Base-by-base conservation (phyloP, 1,140 invertebrate species). In the Sinella curviseta region DNA sequence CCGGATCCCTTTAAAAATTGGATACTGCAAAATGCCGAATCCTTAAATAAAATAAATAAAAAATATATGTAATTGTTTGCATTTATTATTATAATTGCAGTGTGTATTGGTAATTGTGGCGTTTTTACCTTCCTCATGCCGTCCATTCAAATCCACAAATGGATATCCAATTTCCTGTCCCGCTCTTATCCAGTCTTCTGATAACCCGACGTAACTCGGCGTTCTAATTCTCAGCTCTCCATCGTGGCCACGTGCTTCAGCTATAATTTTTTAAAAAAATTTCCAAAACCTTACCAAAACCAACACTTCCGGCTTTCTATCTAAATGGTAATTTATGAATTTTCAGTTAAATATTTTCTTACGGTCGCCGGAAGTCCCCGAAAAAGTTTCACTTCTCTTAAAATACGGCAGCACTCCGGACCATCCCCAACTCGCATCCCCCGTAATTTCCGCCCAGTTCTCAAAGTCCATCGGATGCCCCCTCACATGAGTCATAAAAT, bases 401-500 rank as follows among this genome's bases (percentile, higher is more conserved):
- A 90, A 90, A 80, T 89, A 90, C 0, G 88, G 88, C 20, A 89
- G 82, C 0, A 89, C 87, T 36, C 89, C 87, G 12, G 87, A 86
- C 83, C 88, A 92, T 17, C 88, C 88, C 91, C 90, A 90, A 1
- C 87, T 87, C 2, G 75, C 86, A 77, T 85, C 16, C 80, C 67
- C 84, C 81, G 74, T 24, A 78, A 74, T 65, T 39, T 48, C 54
- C 78, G 88, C 88, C 92, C 92, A 93, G 20, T 86, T 82, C 84
- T 93, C 89, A 84, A 90, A 93, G 85, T 93, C 92, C 74, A 84
- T 83, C 20, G 87, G 87, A 86, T 92, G 89, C 0, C 92, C 92
- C 78, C 92, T 86, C 0, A 90, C 87, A 83, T 92, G 92, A 0
- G 90, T 86, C 90, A 93, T 91, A 35, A 88, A 90, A 84, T 93